Conservation (phyloP, 2,113 vertebrate species). For the Caloenas nicobarica region DNA sequence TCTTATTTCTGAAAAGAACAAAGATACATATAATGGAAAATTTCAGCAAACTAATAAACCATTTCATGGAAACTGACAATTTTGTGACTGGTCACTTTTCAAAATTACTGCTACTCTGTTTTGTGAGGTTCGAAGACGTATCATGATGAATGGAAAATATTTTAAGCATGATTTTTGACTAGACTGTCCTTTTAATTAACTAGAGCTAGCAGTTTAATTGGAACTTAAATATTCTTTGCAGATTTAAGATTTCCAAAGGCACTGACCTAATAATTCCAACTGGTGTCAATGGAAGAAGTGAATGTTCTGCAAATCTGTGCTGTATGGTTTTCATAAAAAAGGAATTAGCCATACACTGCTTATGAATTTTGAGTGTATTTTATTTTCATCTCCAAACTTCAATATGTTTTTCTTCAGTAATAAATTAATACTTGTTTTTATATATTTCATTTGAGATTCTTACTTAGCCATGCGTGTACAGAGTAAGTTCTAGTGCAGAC, state of each 20-base stretch:
- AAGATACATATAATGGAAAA: not conserved
- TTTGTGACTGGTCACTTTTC: not conserved
- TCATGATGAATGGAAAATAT: not conserved
- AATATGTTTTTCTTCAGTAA: slow-evolving; percentile 52
- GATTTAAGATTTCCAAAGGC: slow-evolving; percentile 69
- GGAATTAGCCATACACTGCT: slow-evolving; percentile 73
- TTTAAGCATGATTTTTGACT: slow-evolving; percentile 11
- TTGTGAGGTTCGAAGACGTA: not conserved
- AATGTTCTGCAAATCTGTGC: slow-evolving; percentile 33
- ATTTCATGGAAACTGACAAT: not conserved
- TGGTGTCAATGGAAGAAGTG: slow-evolving; percentile 8
- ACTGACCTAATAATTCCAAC: slow-evolving; percentile 51
- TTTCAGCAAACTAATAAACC: not conserved
- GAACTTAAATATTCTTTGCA: slow-evolving; percentile 74
- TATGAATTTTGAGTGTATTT: slow-evolving; percentile 73
- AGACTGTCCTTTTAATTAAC: slow-evolving; percentile 66
- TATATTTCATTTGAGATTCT: slow-evolving; percentile 14
- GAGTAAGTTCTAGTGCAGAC: not conserved
- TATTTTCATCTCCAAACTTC: slow-evolving; percentile 69
- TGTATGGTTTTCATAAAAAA: slow-evolving; percentile 76
- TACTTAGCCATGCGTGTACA: not conserved
- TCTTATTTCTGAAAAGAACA: not conserved
- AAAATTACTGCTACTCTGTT: not conserved
- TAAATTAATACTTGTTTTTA: slow-evolving; percentile 51
- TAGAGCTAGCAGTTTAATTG: slow-evolving; percentile 71